Conservation (phyloP, 2,888 invertebrate genomes). For the Eulithis prunata region DNA sequence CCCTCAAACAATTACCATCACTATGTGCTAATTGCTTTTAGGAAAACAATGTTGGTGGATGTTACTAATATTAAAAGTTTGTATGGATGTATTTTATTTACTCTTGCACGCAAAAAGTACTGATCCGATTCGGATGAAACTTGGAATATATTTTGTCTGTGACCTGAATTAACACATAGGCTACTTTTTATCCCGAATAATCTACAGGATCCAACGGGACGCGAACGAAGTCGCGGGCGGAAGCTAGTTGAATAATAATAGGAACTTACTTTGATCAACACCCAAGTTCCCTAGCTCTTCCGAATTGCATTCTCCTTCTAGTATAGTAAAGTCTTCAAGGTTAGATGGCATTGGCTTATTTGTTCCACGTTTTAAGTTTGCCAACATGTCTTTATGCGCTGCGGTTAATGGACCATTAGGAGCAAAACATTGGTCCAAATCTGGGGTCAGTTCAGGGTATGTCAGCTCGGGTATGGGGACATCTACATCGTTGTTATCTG, state of each 20-base stretch:
- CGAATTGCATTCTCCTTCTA: conserved; percentile 18
- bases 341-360: conserved; percentile 5
- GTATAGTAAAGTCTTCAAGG: conserved; percentile 15
- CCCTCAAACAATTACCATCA: too few species aligned
- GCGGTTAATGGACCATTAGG: not conserved
- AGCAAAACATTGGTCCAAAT: not conserved
- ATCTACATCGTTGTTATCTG: conserved; percentile 1
- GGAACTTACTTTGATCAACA: conserved; percentile 20
- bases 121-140: too few species aligned
- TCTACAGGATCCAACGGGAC: too few species aligned
- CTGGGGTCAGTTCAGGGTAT: conserved; percentile 5
- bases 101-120: too few species aligned
- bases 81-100: too few species aligned
- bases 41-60: too few species aligned
- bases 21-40: too few species aligned
- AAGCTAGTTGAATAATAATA: not conserved
- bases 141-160: too few species aligned
- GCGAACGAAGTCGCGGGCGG: too few species aligned
- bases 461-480: conserved; percentile 14
- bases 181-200: too few species aligned
- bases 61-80: too few species aligned
- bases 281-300: conserved; percentile 8
- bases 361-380: not conserved
- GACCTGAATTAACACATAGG: too few species aligned
- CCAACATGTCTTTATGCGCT: not conserved